Evolutionary conservation across 2,113 vertebrate genomes (phyloP), one percentile per base, ranked within the genome.

Genomic region (Strix uralensis): DNA sequence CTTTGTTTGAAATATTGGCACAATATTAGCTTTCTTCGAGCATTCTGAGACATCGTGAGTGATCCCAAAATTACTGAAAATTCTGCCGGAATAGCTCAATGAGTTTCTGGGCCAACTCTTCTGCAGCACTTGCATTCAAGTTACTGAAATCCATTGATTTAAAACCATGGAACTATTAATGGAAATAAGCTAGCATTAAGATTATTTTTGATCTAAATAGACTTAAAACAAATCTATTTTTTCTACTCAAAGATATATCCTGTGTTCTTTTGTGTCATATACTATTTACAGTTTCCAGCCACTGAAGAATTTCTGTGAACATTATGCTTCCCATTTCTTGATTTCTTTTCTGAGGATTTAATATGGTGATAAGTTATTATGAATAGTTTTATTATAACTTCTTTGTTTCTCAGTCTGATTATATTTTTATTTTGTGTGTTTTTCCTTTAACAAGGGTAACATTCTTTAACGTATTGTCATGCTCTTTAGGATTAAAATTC

Each of bases 1-100:
- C 94, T 94, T 86, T 95, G 27, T 91, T 93, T 88, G 58, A 90
- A 91, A 96, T 85, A 96, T 83, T 94, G 92, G 81, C 70, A 82
- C 87, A 77, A 62, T 91, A 73, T 95, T 91, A 90, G 62, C 70
- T 96, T 91, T 73, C 54, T 96, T 93, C 84, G 57, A 54, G 87
- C 77, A 34, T 49, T 86, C 62, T 57, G 58, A 93, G 62, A 83
- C 19, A n/a, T 23, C 0, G 0, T 20, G 34, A 79, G 10, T 20
- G 58, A 82, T 93, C n/a, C 44, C 74, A 80, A 73, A 96, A 22
- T 75, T 85, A n/a, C 23, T 57, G 59, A 81, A 59, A 63, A 81
- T 52, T 70, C 55, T 20, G 1, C 23, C 16, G 91, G 59, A 74
- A 63, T 12, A 57, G 61, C 66, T 30, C 51, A 67, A 5, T 0